Base-by-base conservation (phyloP, 2,888 invertebrate species). In the Plagodis pulveraria region DNA sequence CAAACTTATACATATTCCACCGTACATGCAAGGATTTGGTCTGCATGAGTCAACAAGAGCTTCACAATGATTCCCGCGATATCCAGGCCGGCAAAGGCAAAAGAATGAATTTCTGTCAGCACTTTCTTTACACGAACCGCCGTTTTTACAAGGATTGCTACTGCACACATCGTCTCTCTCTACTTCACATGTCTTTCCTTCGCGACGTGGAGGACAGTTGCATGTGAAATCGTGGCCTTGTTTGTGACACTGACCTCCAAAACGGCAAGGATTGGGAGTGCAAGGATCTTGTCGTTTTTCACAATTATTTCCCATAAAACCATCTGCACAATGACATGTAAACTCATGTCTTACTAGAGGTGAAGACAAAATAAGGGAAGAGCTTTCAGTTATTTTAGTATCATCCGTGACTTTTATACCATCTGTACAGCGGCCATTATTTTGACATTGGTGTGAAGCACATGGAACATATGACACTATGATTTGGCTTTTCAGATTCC, bases 281-380 rank as follows among this genome's bases (percentile, higher is more conserved):
- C 98, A 98, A 0, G 99, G 99, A 89, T 98, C 98, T 89, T 97
- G 97, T 6, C 97, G 94, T 74, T 96, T 96, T 75, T 97, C 96
- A 83, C 98, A 98, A 61, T 95, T 94, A 0, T 93, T 93, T 0
- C 98, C 98, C 10, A 96, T 96, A 78, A 96, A 98, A 45, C 97
- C 97, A 64, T 96, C 96, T 0, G 95, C 94, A 78, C 98, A 98
- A 66, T 95, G 95, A 80, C 98, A 98, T 5, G 90, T 93, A 80
- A 96, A 96, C 67, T 96, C 96, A 78, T 97, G 96, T 7, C 94
- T 93, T 0, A 98, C 94, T 44, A 95, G 86, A 0, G 98, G 98
- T 0, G 97, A 96, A 22, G 98, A 97, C 48, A 98, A 94, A 38
- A 98, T 95, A 11, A 98, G 87, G 22, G 95, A 94, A 46, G 96